Base-by-base conservation (phyloP, 2,888 invertebrate genomes). In the Drosophila demipolita region DNA sequence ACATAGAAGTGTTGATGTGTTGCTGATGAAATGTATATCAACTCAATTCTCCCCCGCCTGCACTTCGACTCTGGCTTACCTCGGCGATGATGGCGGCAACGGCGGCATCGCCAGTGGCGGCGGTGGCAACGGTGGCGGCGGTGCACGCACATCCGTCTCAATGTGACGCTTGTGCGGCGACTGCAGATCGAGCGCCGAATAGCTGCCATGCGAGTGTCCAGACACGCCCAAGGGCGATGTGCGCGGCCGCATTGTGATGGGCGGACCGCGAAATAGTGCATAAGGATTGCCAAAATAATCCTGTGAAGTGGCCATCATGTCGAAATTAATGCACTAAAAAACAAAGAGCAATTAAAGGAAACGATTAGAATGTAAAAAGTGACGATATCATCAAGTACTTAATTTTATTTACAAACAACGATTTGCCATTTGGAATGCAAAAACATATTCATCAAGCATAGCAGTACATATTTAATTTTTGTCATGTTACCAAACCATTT, bases 231-330 rank as follows among this genome's bases (percentile, higher is more conserved):
- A 66, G 33, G 93, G 91, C 49, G 91, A 92, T 60, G 91, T 92
- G 2, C 91, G 88, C 33, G 93, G 92, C 35, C 93, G 89, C 90
- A 93, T 71, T 66, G 92, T 90, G 57, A 92, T 90, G 26, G 92
- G 91, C 61, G 93, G 92, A 17, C 92, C 92, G 38, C 92, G 92
- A 66, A 92, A 91, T 33, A 92, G 86, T 38, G 92, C 91, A 80
- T 93, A 93, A 49, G 93, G 93, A 89, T 93, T 91, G 77, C 92
- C 92, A 78, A 92, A 93, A 76, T 93, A 92, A 83, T 92, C 92
- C 74, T 93, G 92, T 77, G 87, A 92, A 74, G 92, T 92, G 69
- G 93, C 86, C 92, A 93, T 92, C 92, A 93, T 93, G 68, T 89
- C 90, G 64, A 35, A 23, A 8, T 45, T 1, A 23, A 15, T 45